These are phyloP conservation scores for Tursiops truncatus DNA, from an alignment of 2,113 vertebrate species.

Conservation along the genomic window DNA sequence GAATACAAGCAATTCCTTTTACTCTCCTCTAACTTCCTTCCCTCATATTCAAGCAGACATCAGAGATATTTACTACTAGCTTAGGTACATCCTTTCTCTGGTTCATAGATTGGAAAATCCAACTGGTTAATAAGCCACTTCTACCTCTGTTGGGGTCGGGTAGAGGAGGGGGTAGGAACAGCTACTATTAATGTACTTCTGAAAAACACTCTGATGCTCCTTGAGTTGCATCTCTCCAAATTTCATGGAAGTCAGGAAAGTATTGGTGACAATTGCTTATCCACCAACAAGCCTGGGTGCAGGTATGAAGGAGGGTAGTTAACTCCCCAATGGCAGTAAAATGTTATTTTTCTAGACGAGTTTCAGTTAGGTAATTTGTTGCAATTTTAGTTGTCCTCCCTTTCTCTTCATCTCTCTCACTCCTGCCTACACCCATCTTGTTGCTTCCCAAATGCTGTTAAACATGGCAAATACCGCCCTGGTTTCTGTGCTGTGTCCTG, in stretches of 20 bases:
- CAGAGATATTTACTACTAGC: neutral
- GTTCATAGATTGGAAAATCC: neutral
- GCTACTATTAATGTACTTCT: neutral
- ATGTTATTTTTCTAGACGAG: neutral
- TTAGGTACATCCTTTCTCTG: neutral
- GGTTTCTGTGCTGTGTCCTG: neutral
- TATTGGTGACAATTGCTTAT: neutral
- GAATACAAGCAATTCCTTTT: slow-evolving; percentile 24
- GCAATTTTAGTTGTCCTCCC: neutral
- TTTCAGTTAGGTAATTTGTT: neutral
- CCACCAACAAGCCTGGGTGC: neutral
- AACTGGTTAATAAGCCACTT: neutral
- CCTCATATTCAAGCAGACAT: neutral
- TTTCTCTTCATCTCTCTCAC: neutral
- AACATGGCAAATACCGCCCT: neutral
- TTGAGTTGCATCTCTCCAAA: neutral
- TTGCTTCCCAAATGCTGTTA: neutral
- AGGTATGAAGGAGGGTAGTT: neutral
- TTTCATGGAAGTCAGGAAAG: neutral
- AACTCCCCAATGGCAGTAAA: neutral
- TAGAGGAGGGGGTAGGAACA: neutral
- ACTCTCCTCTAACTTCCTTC: neutral
- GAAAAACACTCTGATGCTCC: neutral
- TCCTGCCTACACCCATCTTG: neutral
- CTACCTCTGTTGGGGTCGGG: neutral